A percentile compares a stretch with the other conserved stretches of the same genome.
These are phyloP conservation scores for Pagetopsis macropterus DNA, from an alignment of 2,797 vertebrate genomes.

Conservation along the genomic window DNA sequence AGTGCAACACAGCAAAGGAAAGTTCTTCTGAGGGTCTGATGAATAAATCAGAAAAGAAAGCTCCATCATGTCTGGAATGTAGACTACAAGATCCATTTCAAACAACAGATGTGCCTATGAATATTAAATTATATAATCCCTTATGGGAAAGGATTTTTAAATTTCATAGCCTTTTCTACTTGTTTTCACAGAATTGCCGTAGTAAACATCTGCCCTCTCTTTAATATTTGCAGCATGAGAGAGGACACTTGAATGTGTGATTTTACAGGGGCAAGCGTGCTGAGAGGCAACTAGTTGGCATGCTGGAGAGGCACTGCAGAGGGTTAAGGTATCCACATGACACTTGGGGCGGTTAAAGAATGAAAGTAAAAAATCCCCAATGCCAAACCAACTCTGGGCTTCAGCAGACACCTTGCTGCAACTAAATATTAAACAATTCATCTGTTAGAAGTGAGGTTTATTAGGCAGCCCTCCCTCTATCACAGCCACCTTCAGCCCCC, in stretches of 20 bases:
- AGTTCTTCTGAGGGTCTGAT: not conserved
- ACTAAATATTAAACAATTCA: slow-evolving; percentile 70
- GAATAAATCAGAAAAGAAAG: slow-evolving; percentile 11
- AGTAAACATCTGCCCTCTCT: slow-evolving; percentile 18
- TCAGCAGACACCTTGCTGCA: slow-evolving; percentile 32
- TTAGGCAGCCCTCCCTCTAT: slow-evolving; percentile 66
- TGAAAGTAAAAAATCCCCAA: slow-evolving; percentile 40
- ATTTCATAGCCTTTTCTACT: slow-evolving; percentile 23
- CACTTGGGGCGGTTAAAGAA: slow-evolving; percentile 35
- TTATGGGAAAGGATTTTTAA: slow-evolving; percentile 19
- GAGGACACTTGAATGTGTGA: slow-evolving; percentile 55
- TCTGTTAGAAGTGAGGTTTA: slow-evolving; percentile 65
- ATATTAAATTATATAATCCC: slow-evolving; percentile 28
- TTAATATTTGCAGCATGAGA: slow-evolving; percentile 40
- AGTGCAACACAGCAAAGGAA: not conserved
- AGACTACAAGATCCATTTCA: slow-evolving; percentile 27
- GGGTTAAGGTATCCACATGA: slow-evolving; percentile 49
- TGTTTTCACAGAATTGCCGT: slow-evolving; percentile 27
- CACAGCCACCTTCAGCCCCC: slow-evolving; percentile 68
- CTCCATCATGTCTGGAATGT: not conserved
- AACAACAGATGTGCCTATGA: slow-evolving; percentile 35
- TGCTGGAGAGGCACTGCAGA: slow-evolving; percentile 55
- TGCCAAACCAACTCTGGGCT: slow-evolving; percentile 24
- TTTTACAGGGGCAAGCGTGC: slow-evolving; percentile 56
- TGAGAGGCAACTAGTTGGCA: slow-evolving; percentile 63